Evolutionary conservation across 2,888 invertebrate genomes (phyloP), one percentile per base, ranked within the genome.

Genomic region (Philonicus albiceps): DNA sequence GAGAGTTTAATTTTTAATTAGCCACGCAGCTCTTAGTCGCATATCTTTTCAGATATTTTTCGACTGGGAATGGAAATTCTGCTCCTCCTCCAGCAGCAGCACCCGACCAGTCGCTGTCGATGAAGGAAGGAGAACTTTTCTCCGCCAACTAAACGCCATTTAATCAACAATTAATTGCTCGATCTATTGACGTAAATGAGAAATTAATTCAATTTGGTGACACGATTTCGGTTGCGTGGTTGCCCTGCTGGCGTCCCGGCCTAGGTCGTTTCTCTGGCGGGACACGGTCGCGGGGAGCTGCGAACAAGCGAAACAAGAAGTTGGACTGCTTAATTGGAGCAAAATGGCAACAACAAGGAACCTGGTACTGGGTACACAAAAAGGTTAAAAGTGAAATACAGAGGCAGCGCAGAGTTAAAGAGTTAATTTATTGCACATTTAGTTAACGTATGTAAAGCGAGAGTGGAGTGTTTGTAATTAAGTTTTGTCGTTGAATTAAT

Each of bases 131-230:
- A 43, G 43, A 22, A 37, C 76, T 76, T 43, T 78, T 64, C 53
- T 76, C 55, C 75, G 64, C 40, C 34, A 86, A 81, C 86, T 83
- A 84, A 86, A 87, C 86, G 87, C 87, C 86, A 86, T 86, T 87
- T 87, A 87, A 87, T 87, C 86, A 87, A 86, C 75, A 87, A 87
- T 87, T 87, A 87, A 87, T 87, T 87, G 86, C 86, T 86, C 86
- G 86, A 81, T 87, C 87, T 87, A 86, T 86, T 87, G 87, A 87
- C 87, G 86, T 87, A 87, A 87, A 87, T 86, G 87, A 87, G 87
- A 87, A 87, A 87, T 87, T 87, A 87, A 87, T 87, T 87, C 87
- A 87, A 85, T 85, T 87, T 86, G 84, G 87, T 87, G 87, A 86
- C 87, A 87, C 87, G 86, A 87, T 85, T 85, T 85, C 55, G 85